Evolutionary conservation across 2,113 vertebrate species (phyloP), one percentile per base, ranked within the genome.

Genomic region (Pachypanchax playfairii): DNA sequence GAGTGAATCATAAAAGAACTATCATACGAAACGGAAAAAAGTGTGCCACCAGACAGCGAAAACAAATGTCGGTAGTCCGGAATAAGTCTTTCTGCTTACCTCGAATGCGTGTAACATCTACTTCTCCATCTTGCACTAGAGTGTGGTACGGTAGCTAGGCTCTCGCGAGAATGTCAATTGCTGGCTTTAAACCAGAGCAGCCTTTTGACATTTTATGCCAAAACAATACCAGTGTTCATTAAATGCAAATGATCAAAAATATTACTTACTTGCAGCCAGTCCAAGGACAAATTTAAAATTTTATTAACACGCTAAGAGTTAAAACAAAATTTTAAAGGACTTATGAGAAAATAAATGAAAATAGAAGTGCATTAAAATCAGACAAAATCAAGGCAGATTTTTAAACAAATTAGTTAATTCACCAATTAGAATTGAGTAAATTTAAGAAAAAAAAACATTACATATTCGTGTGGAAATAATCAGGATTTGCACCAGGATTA

Each of bases 61-160:
- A 65, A 69, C 24, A 36, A 8, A 18, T 15, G 26, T 36, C 24
- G 33, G 65, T n/a, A 15, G n/a, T 55, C 10, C 21, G 33, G 65
- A 76, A 79, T 39, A 49, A 82, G 69, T 72, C 17, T 76, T 73
- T 79, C 42, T 62, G 76, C 90, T 89, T 90, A 93, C 92, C 92
- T 91, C 87, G 65, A 79, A 85, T 91, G 87, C 87, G 87, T 83
- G 86, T 89, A 90, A 88, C 82, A 90, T 85, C 87, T 81, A 87
- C 90, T 91, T 92, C 92, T 90, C 92, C 92, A 93, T 93, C 87
- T 93, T 93, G 89, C 86, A 89, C 89, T 90, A 78, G 86, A 85
- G 82, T 90, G 82, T 81, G 64, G 83, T 84, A 83, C 85, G 84
- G 69, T 60, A 64, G 67, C 56, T 54, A n/a, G 33, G 67, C 66